A percentile compares a stretch with the other conserved stretches of the same genome.
Evolutionary conservation across 2,113 vertebrate species (phyloP).

Genomic region (Zootoca vivipara): DNA sequence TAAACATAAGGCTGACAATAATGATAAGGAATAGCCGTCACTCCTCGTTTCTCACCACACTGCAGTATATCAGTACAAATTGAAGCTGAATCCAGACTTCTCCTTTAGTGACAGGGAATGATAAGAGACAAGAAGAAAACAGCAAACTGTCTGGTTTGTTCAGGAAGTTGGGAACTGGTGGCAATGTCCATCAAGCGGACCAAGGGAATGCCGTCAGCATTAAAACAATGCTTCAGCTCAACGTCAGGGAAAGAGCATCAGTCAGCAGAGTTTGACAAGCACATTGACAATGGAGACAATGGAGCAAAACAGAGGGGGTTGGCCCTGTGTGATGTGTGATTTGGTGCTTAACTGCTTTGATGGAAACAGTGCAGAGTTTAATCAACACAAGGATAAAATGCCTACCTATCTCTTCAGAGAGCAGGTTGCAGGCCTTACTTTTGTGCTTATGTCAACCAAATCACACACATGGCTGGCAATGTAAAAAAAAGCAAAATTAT

Average conservation of each 20-base stretch:
- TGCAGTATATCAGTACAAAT: conserved; percentile 68
- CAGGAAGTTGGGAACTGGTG: conserved; percentile 78
- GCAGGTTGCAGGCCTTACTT: neutral
- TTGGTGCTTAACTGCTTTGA: neutral
- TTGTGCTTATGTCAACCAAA: neutral
- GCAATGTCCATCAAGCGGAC: conserved; percentile 71
- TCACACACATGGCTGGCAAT: conserved; percentile 5
- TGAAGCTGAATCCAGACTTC: conserved; percentile 70
- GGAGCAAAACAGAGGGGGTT: conserved; percentile 36
- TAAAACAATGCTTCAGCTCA: conserved; percentile 67
- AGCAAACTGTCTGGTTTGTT: conserved; percentile 76
- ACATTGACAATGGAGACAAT: conserved; percentile 49
- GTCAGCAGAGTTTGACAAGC: conserved; percentile 60
- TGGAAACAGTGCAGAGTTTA: neutral
- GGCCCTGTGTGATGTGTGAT: neutral
- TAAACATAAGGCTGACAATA: conserved; percentile 48
- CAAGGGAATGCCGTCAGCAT: conserved; percentile 59
- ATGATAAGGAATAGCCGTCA: conserved; percentile 28
- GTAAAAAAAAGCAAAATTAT: neutral
- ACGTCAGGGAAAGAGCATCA: conserved; percentile 69
- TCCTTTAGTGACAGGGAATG: conserved; percentile 71
- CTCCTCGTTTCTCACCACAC: conserved; percentile 53
- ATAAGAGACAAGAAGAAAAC: conserved; percentile 78
- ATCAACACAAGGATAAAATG: neutral
- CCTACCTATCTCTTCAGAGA: neutral